Evolutionary conservation across 2,113 vertebrate genomes (phyloP).

Genomic region (Forbesichthys papilliferus): DNA sequence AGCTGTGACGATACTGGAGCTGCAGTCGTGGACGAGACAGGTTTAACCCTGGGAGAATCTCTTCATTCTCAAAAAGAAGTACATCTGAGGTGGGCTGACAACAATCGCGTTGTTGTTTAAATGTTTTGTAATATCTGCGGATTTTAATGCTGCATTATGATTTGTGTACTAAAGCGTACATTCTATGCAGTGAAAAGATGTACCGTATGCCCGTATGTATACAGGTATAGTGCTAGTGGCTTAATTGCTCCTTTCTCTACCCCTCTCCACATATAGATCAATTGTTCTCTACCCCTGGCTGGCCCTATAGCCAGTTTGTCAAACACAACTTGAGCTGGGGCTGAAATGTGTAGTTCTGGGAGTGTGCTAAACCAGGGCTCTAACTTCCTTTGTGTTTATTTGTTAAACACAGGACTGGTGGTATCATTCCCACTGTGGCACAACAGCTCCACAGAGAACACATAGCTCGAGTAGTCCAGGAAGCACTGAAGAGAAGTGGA

Average conservation of each 20-base stretch:
- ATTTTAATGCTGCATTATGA: neutral
- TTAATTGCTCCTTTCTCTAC: neutral
- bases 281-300: too few species aligned
- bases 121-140: neutral
- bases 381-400: constrained; percentile 20
- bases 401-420: constrained; percentile 80
- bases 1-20: constrained; percentile 97
- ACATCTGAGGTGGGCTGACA: constrained; percentile 84
- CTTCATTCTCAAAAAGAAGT: constrained; percentile 86
- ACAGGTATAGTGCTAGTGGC: neutral
- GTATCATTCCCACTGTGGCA: constrained; percentile 89
- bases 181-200: neutral
- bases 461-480: constrained; percentile 82
- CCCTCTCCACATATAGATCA: neutral
- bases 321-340: neutral
- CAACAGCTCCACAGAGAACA: constrained; percentile 89
- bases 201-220: too few species aligned
- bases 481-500: constrained; percentile 78
- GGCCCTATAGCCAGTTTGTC: neutral
- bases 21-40: constrained; percentile 88
- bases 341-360: too few species aligned
- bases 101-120: neutral
- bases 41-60: constrained; percentile 85
- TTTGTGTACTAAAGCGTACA: neutral
- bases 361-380: too few species aligned